phyloP scores from a whole-genome alignment of 2,113 vertebrate genomes.

The Percopsis transmontana region DNA sequence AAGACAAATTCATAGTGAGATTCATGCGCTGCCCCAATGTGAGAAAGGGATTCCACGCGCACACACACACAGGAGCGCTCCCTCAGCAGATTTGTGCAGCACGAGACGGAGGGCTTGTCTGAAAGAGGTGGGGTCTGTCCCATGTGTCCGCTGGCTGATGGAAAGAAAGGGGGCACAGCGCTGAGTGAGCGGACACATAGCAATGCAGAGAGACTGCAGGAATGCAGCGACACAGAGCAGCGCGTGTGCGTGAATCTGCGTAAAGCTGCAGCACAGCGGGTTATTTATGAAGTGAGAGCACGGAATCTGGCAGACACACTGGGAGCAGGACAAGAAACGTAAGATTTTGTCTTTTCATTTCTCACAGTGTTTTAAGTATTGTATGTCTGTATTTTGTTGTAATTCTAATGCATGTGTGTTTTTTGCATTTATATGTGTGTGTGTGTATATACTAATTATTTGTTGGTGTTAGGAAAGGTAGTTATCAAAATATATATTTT shows the following conservation, averaged over 20 bases:
- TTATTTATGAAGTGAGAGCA: constrained; percentile 56
- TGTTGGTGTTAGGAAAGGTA: neutral
- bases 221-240: constrained; percentile 50
- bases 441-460: constrained; percentile 16
- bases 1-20: constrained; percentile 2
- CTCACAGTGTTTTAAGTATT: constrained; percentile 21
- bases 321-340: neutral
- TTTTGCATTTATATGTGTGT: neutral
- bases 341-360: constrained; percentile 15
- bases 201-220: constrained; percentile 59
- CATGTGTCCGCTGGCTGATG: constrained; percentile 59
- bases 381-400: constrained; percentile 30
- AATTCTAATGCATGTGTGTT: constrained; percentile 27
- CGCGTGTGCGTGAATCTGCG: constrained; percentile 44
- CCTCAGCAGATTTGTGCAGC: constrained; percentile 4
- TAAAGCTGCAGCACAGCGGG: constrained; percentile 55
- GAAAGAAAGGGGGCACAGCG: constrained; percentile 60
- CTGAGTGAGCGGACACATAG: constrained; percentile 55
- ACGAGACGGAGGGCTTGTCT: constrained; percentile 48
- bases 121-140: constrained; percentile 70
- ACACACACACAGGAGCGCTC: constrained; percentile 24
- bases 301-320: constrained; percentile 18
- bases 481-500: too few relatives aligned
- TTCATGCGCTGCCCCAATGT: constrained; percentile 7
- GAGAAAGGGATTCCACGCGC: constrained; percentile 15